phyloP scores from a whole-genome alignment of 2,113 vertebrate species.

The Chionis minor region DNA sequence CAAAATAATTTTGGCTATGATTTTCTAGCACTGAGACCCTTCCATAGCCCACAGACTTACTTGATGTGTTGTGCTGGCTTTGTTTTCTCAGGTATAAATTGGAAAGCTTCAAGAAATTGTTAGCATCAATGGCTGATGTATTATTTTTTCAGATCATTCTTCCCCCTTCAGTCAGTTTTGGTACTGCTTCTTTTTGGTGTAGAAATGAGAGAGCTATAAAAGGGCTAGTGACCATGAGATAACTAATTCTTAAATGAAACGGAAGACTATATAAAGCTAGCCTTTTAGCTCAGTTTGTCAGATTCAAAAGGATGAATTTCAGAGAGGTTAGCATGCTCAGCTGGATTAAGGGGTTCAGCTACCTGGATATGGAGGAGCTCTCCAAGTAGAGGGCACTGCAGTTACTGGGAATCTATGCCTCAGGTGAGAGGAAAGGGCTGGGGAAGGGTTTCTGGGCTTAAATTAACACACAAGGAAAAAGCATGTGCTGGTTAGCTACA shows the following conservation, averaged over 20 bases:
- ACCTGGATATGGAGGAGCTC: background rate
- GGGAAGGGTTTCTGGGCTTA: background rate
- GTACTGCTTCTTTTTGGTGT: background rate
- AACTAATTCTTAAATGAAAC: background rate
- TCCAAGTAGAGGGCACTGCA: background rate
- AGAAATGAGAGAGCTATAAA: background rate
- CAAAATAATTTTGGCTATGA: background rate
- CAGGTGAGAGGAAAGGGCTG: background rate
- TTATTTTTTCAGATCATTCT: background rate
- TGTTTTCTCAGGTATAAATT: background rate
- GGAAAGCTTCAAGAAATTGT: background rate
- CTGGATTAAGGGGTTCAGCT: background rate
- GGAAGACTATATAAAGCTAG: background rate
- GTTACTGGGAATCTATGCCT: background rate
- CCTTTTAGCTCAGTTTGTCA: background rate
- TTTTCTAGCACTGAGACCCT: background rate
- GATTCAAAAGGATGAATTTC: background rate
- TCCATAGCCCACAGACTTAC: background rate
- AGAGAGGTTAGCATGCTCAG: background rate
- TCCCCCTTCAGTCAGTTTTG: background rate
- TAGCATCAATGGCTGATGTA: background rate
- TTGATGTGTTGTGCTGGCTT: background rate
- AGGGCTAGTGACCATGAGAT: background rate
- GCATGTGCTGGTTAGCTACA: background rate
- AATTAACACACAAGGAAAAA: background rate